Evolutionary conservation across 2,797 vertebrate species (phyloP).

Genomic region (Propithecus perrieri): DNA sequence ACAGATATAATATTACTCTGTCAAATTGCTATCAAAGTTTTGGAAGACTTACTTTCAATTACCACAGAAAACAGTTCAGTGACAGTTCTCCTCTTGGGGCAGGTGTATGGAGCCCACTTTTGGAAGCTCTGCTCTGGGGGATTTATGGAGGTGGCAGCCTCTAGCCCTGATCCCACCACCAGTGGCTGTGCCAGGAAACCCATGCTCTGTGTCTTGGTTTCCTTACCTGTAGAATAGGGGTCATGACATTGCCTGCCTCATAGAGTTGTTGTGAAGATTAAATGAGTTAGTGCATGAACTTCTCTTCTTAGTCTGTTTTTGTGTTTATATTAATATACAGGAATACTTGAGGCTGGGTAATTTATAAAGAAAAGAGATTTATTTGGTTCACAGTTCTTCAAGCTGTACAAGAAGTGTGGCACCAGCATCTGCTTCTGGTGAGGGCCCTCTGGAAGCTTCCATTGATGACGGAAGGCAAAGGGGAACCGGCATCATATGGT

Average conservation of each 20-base stretch:
- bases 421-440: no score
- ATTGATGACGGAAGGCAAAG: no score
- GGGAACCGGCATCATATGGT: no score
- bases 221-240: background rate
- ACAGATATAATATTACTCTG: background rate
- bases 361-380: no score
- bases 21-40: background rate
- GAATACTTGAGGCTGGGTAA: no score
- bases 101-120: background rate
- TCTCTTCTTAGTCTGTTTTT: no score
- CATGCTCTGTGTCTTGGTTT: background rate
- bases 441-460: no score
- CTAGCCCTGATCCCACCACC: accelerated
- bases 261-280: background rate
- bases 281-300: accelerated
- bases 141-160: background rate
- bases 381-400: no score
- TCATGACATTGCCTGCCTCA: background rate
- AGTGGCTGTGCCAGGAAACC: accelerated
- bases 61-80: background rate
- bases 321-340: no score
- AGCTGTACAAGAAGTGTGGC: no score
- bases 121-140: background rate
- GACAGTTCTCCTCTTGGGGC: accelerated
- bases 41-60: background rate